Evolutionary conservation across 2,113 vertebrate genomes (phyloP), one percentile per base, ranked within the genome.

Genomic region (Tachysurus fulvidraco): DNA sequence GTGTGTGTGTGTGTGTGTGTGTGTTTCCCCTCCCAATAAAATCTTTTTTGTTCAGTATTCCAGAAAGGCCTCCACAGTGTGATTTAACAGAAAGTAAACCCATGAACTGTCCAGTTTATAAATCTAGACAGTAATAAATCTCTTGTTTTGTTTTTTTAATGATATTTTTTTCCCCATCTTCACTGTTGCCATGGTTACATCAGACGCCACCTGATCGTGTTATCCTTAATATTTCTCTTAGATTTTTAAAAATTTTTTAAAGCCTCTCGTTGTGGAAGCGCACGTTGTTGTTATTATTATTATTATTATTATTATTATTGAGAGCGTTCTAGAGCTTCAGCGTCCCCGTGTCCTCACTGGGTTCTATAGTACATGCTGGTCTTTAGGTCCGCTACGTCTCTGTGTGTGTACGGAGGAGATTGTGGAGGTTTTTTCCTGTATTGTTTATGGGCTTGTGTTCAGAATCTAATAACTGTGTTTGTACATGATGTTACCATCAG

Each of bases 401-500:
- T 30, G 50, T n/a, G 1, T 77, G 2, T 1, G 46, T 11, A 74
- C 11, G 44, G 28, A 36, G 65, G 30, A 69, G 67, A 2, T 69
- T 54, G 8, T 30, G n/a, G 77, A 11, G 19, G 3, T 64, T 44
- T 28, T 59, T 16, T 0, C n/a, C 25, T 46, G 41, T 13, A 19
- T 5, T 46, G 73, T 74, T 36, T 41, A 30, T 41, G 71, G 50
- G 25, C 71, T 2, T 52, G 46, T 83, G 78, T 85, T 76, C 28
- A 59, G 25, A 44, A 57, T 46, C 36, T 76, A 41, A 59, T 74
- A 30, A 84, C 16, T 65, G 64, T 71, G 21, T 92, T 90, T 92
- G 90, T 94, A 93, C 90, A 91, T 93, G 89, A 87, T 92, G 86
- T 86, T 90, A 86, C 55, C 30, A 78, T 71, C n/a, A 78, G 21